Conservation (phyloP, 2,888 invertebrate species). For the Didymodactylos carnosus region DNA sequence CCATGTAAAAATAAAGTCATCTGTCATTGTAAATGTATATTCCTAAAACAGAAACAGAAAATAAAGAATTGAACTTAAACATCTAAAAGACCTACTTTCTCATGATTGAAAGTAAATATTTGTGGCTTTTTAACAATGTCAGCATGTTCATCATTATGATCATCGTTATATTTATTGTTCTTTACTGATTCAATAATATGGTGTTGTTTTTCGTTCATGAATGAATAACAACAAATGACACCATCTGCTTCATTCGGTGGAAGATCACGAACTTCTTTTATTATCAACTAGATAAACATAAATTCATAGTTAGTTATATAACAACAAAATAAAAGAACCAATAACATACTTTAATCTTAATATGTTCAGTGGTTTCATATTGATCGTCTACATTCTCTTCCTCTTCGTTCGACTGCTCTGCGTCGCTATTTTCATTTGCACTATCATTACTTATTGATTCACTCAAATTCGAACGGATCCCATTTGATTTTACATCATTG, state of each 20-base stretch:
- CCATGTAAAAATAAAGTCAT: conserved; percentile 89
- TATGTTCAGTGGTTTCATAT: neutral
- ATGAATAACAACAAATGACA: neutral
- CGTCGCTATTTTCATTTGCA: conserved; percentile 14
- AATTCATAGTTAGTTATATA: neutral
- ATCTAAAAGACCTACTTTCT: neutral
- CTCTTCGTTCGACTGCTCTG: conserved; percentile 49
- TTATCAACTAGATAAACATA: conserved; percentile 47
- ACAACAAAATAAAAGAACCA: neutral
- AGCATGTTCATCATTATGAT: neutral
- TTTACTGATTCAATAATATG: neutral
- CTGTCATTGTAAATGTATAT: conserved; percentile 29
- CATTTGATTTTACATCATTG: neutral
- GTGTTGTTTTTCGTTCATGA: neutral
- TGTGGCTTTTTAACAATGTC: neutral
- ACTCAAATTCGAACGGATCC: neutral
- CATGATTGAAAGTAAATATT: neutral
- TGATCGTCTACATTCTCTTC: conserved; percentile 34
- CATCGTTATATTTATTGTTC: neutral
- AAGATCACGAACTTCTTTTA: conserved; percentile 75
- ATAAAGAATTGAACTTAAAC: neutral
- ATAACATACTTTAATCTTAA: neutral
- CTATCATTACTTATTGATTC: neutral
- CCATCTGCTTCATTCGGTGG: neutral
- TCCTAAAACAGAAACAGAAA: neutral